A percentile compares a stretch with the other conserved stretches of the same genome.
Evolutionary conservation across 2,888 invertebrate species (phyloP).

Genomic region (Nasonovia ribisnigri): DNA sequence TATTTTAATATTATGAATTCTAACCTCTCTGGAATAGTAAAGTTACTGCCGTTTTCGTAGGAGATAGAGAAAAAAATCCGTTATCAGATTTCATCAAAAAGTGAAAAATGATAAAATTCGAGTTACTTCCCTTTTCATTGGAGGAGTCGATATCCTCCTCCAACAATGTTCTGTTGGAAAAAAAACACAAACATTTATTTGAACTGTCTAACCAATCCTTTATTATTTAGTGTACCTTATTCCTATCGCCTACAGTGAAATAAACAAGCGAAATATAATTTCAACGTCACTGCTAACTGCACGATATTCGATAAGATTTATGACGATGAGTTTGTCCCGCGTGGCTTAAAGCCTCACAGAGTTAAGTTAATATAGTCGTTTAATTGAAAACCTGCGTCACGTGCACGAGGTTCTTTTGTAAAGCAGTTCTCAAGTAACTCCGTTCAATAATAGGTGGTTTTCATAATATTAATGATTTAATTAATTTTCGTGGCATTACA

Average conservation of each 20-base stretch:
- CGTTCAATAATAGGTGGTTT: neutral
- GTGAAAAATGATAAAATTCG: no score
- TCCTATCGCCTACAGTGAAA: neutral
- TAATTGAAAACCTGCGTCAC: slow-evolving; percentile 32
- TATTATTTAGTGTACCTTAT: neutral
- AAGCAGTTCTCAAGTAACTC: neutral
- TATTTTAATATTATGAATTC: no score
- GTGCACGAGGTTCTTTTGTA: slow-evolving; percentile 16
- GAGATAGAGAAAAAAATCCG: no score
- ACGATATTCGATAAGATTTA: neutral
- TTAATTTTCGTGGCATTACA: neutral
- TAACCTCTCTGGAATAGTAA: no score
- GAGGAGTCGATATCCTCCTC: no score
- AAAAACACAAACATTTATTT: neutral
- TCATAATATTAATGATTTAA: neutral
- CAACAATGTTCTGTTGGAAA: neutral
- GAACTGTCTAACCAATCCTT: neutral
- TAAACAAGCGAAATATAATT: neutral
- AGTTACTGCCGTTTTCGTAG: no score
- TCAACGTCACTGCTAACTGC: neutral
- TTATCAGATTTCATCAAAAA: no score
- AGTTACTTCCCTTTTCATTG: no score
- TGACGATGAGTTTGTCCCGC: slow-evolving; percentile 31
- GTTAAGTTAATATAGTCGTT: slow-evolving; percentile 25
- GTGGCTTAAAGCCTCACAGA: slow-evolving; percentile 1